phyloP scores from a whole-genome alignment of 2,797 vertebrate species.

The Lerista edwardsae region DNA sequence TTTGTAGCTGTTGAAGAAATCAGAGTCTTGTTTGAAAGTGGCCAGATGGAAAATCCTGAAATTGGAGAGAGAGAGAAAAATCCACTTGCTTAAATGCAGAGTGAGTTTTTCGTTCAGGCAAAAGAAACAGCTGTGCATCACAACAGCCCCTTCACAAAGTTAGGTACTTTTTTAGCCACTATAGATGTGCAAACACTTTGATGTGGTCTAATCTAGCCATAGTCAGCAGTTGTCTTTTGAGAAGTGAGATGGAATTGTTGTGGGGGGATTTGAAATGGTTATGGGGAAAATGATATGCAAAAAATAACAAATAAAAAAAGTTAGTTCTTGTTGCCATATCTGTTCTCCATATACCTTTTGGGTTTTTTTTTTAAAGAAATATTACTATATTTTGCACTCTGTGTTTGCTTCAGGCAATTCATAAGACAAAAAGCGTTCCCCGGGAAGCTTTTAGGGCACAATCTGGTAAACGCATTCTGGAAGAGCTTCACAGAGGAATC shows the following conservation, averaged over 20 bases:
- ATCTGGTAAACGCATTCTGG: not conserved
- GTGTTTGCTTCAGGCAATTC: not conserved
- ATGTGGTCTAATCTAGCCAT: no score
- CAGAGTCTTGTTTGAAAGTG: not conserved
- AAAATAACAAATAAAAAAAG: no score
- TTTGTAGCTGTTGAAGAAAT: not conserved
- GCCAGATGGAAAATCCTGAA: not conserved
- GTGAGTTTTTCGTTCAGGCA: not conserved
- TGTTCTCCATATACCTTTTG: not conserved
- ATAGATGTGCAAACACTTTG: no score
- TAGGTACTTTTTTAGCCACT: not conserved
- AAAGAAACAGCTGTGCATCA: not conserved
- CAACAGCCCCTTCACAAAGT: not conserved
- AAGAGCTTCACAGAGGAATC: not conserved
- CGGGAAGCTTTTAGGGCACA: not conserved
- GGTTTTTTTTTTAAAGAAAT: no score
- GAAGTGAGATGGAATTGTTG: no score
- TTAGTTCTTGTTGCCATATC: no score
- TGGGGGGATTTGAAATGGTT: not conserved
- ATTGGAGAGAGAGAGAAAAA: not conserved
- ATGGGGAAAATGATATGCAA: not conserved
- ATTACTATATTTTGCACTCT: no score
- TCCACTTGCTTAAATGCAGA: not conserved
- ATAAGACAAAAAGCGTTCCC: not conserved
- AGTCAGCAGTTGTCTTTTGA: no score